Conservation (phyloP, 2,113 vertebrate genomes). For the Noctilio leporinus region DNA sequence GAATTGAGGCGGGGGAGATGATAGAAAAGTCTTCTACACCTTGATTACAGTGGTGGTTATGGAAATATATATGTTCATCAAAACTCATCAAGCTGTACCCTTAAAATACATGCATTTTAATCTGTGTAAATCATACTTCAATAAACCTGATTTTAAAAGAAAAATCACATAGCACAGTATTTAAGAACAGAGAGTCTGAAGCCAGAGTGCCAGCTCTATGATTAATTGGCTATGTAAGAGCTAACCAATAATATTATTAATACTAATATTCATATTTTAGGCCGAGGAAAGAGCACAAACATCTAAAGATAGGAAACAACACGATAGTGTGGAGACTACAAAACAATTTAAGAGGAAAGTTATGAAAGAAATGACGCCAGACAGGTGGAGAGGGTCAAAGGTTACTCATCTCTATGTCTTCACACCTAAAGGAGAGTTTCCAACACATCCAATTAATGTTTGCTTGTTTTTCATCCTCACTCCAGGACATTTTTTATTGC, state of each 20-base stretch:
- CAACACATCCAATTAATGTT: background rate
- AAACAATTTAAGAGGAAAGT: background rate
- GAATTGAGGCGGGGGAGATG: background rate
- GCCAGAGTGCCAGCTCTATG: background rate
- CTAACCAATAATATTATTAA: background rate
- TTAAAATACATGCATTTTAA: background rate
- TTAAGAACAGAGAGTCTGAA: background rate
- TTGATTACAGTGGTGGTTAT: background rate
- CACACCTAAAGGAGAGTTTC: background rate
- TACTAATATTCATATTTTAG: background rate
- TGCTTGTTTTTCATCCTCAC: background rate
- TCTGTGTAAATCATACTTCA: background rate
- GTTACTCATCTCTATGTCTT: background rate
- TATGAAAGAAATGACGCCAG: background rate
- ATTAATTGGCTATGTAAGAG: background rate
- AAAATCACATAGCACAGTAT: background rate
- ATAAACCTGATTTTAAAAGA: background rate
- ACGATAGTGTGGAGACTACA: background rate
- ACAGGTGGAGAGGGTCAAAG: background rate
- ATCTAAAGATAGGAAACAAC: background rate
- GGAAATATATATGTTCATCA: background rate
- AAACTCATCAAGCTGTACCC: background rate
- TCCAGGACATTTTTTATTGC: too few relatives aligned
- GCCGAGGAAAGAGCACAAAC: background rate
- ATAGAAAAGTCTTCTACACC: background rate